phyloP scores from a whole-genome alignment of 2,113 vertebrate genomes.

The Kryptolebias marmoratus region DNA sequence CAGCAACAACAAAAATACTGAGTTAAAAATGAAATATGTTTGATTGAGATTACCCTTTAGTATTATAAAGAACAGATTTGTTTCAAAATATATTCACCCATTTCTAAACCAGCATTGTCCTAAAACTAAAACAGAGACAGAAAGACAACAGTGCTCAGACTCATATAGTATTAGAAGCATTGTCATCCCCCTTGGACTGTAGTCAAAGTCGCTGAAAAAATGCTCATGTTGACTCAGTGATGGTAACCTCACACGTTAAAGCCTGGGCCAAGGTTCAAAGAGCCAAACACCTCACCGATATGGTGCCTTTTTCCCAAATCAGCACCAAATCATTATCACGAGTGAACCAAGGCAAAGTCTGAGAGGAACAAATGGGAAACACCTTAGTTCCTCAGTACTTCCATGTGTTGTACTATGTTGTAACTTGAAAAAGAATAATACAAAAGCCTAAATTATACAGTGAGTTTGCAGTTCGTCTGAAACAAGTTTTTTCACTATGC shows the following conservation, averaged over 20 bases:
- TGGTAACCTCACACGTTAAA: not conserved
- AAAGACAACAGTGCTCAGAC: not conserved
- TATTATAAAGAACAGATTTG: too few relatives aligned
- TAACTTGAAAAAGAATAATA: constrained; percentile 47
- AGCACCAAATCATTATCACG: not conserved
- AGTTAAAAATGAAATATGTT: too few relatives aligned
- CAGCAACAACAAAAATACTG: too few relatives aligned
- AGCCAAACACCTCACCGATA: not conserved
- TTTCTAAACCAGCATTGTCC: too few relatives aligned
- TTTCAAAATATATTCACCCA: too few relatives aligned
- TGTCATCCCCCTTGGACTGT: not conserved
- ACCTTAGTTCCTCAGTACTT: constrained; percentile 2
- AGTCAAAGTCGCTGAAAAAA: not conserved
- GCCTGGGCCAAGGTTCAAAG: not conserved
- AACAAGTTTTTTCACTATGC: constrained; percentile 39
- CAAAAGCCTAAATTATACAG: constrained; percentile 35
- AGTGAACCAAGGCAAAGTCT: constrained; percentile 4
- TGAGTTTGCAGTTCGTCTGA: constrained; percentile 37
- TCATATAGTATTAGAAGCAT: not conserved
- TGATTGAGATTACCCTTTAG: too few relatives aligned
- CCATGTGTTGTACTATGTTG: constrained; percentile 4
- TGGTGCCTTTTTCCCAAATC: not conserved
- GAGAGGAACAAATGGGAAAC: not conserved
- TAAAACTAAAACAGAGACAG: too few relatives aligned
- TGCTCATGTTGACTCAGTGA: not conserved